Base-by-base conservation (phyloP, 2,113 vertebrate species). In the Anhinga rufa region DNA sequence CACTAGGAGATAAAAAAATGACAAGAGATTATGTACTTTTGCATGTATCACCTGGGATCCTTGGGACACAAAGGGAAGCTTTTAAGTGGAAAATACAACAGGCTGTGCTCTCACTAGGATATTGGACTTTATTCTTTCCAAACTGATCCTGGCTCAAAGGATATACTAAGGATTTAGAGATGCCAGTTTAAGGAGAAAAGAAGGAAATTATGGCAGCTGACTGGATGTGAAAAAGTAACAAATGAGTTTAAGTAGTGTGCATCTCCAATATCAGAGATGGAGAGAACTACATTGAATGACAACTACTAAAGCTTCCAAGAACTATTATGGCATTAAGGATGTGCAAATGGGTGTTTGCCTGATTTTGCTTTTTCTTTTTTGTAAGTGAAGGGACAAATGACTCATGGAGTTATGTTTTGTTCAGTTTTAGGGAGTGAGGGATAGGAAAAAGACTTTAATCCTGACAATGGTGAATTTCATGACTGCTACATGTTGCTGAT, bases 31-130 rank as follows among this genome's bases (percentile, higher is more conserved):
- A 94, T 44, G 55, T 36, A 44, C 72, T 94, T 93, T 74, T 89
- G 28, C 34, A 61, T 75, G 81, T 77, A 92, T 95, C 77, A 89
- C 49, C 55, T 0, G 1, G 49, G 86, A 92, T 92, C 55, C 72
- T 20, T 66, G 51, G 72, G 77, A 84, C 60, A 89, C 51, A 94
- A 86, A 94, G 21, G 54, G 55, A 81, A 91, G 72, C 69, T 96
- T 96, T 86, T 92, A 89, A 96, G 60, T 66, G 51, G 87, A 95
- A 95, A 92, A 94, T 91, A 84, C n/a, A 84, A 38, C 51, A 78
- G 51, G 40, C 42, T 95, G 95, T 92, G 12, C 32, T 89, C 65
- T 74, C 65, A 58, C 84, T 87, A 62, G 28, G 69, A 84, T 95
- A 46, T 82, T 89, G 48, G 28, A 71, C 36, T 69, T 95, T 54